A percentile compares a stretch with the other conserved stretches of the same genome.
Conservation (phyloP, 2,888 invertebrate species). For the Trichopria drosophilae region DNA sequence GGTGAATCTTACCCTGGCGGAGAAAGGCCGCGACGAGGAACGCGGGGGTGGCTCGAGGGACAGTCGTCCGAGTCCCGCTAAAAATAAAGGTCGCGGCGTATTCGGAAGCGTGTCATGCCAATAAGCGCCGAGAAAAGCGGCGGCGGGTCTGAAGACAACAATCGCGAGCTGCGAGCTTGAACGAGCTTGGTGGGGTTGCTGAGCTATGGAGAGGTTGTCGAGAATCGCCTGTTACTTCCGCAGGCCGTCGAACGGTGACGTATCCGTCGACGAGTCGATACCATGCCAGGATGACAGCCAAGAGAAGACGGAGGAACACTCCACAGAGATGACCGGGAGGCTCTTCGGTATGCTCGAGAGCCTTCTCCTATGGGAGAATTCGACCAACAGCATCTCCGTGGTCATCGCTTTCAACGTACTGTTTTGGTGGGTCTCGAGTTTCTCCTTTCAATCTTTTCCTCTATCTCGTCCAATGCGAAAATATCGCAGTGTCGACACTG, state of each 20-base stretch:
- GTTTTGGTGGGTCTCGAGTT: constrained; percentile 48
- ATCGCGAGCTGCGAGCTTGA: too few relatives aligned
- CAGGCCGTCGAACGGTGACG: constrained; percentile 33
- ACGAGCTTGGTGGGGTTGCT: too few relatives aligned
- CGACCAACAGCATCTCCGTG: constrained; percentile 49
- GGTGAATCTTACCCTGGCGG: too few relatives aligned
- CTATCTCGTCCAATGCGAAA: background rate
- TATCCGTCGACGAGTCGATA: background rate
- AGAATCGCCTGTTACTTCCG: constrained; percentile 47
- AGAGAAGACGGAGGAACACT: constrained; percentile 7
- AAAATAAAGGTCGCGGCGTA: constrained; percentile 11
- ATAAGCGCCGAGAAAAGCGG: constrained; percentile 11
- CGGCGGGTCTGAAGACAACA: background rate
- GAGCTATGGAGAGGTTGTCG: constrained; percentile 50
- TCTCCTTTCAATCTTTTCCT: background rate
- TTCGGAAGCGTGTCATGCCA: constrained; percentile 25
- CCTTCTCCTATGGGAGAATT: constrained; percentile 51
- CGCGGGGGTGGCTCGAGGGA: too few relatives aligned
- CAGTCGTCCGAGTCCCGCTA: too few relatives aligned
- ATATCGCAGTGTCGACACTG: constrained; percentile 18
- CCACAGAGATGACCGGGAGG: constrained; percentile 31
- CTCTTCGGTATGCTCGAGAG: constrained; percentile 45
- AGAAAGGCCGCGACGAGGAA: too few relatives aligned
- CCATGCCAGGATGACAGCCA: background rate
- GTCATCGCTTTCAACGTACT: constrained; percentile 50